These are phyloP conservation scores for Paralichthys olivaceus DNA, from an alignment of 2,113 vertebrate species.

Conservation along the genomic window DNA sequence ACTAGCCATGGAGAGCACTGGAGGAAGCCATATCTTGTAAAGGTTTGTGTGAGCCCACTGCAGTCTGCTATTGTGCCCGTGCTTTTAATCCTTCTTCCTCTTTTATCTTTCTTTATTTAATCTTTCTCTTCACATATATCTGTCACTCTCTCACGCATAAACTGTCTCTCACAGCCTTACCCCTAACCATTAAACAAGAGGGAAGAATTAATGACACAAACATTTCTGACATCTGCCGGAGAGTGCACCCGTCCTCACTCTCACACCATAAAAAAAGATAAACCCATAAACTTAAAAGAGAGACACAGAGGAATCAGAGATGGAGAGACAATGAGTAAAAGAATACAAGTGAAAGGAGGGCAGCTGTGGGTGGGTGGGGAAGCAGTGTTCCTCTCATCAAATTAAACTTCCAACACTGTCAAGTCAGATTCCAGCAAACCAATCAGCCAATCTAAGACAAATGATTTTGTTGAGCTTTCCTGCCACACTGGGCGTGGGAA, in stretches of 20 bases:
- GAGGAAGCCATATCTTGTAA: conserved; percentile 67
- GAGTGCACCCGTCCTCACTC: conserved; percentile 18
- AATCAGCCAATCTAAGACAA: conserved; percentile 82
- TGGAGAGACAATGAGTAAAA: conserved; percentile 14
- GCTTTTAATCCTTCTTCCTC: conserved; percentile 23
- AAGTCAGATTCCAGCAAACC: conserved; percentile 73
- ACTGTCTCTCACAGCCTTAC: conserved; percentile 25
- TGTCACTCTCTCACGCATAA: conserved; percentile 42
- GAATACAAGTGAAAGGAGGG: conserved; percentile 34
- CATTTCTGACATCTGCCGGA: conserved; percentile 54
- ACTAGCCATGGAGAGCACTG: conserved; percentile 41
- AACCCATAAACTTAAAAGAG: conserved; percentile 53
- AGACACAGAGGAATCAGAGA: conserved; percentile 20
- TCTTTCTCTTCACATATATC: conserved; percentile 35
- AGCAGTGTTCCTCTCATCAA: conserved; percentile 63
- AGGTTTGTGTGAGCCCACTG: conserved; percentile 56
- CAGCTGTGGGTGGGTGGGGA: conserved; percentile 47
- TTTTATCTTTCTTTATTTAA: conserved; percentile 52
- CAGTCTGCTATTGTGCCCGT: conserved; percentile 4
- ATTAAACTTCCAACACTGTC: conserved; percentile 71
- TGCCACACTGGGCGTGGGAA: conserved; percentile 83
- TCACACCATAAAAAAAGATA: conserved; percentile 69
- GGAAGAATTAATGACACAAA: conserved; percentile 63
- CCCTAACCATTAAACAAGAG: conserved; percentile 49
- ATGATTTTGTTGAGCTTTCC: conserved; percentile 75